phyloP scores from a whole-genome alignment of 2,797 vertebrate genomes.

The Dendrocincla tyrannina region DNA sequence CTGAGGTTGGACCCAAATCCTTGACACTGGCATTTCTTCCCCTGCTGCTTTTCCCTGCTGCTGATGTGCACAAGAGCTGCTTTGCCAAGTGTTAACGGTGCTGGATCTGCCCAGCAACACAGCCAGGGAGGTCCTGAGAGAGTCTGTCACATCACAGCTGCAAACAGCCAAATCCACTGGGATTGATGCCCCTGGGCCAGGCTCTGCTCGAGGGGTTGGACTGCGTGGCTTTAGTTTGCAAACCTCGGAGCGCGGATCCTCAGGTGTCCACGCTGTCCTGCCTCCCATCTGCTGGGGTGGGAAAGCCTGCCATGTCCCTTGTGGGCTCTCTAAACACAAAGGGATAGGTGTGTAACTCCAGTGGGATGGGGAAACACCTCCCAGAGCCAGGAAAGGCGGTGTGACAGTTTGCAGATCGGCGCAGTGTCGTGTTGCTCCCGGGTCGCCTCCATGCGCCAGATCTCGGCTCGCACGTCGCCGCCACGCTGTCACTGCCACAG shows the following conservation, averaged over 20 bases:
- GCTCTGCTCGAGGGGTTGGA: neutral
- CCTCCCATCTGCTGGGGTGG: neutral
- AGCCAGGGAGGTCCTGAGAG: no score
- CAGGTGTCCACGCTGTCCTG: rapidly evolving
- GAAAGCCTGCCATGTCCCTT: rapidly evolving
- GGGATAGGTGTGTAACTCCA: rapidly evolving
- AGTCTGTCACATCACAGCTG: neutral
- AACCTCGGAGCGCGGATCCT: rapidly evolving
- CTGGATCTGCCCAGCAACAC: neutral
- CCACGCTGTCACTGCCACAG: neutral
- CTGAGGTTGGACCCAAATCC: neutral
- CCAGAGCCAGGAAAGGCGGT: neutral
- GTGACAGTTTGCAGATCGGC: neutral
- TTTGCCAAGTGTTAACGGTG: no score
- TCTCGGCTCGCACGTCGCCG: neutral
- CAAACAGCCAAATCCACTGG: neutral
- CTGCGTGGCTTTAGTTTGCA: neutral
- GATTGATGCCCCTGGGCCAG: neutral
- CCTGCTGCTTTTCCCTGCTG: no score
- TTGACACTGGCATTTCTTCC: neutral
- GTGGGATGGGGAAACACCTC: neutral
- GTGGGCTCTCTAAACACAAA: neutral
- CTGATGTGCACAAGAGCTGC: neutral
- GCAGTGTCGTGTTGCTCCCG: neutral
- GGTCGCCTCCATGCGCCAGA: rapidly evolving